Conservation (phyloP, 2,888 invertebrate genomes). For the Hirudinaria manillensis region DNA sequence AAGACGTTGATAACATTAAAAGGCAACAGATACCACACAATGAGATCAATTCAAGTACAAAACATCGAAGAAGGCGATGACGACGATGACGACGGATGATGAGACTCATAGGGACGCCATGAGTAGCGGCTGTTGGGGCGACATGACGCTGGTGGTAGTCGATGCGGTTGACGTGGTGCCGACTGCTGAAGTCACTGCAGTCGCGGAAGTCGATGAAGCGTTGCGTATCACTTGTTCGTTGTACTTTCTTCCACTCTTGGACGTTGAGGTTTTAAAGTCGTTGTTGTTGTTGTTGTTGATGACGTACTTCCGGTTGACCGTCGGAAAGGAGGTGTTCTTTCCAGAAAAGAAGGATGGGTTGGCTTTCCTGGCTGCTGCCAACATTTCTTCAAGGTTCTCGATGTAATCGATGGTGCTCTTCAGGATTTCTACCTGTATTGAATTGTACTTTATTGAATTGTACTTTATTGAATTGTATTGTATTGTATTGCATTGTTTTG, state of each 20-base stretch:
- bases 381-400: slow-evolving; percentile 61
- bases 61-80: too few relatives aligned
- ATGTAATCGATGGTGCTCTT: slow-evolving; percentile 96
- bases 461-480: too few relatives aligned
- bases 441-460: background rate
- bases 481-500: too few relatives aligned
- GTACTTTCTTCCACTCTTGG: slow-evolving; percentile 1
- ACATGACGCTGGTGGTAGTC: too few relatives aligned
- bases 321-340: background rate
- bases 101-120: background rate
- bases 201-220: too few relatives aligned
- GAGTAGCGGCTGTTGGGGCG: background rate
- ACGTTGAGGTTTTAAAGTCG: background rate
- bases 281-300: slow-evolving; percentile 18
- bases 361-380: slow-evolving; percentile 45
- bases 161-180: too few relatives aligned
- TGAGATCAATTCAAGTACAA: too few relatives aligned
- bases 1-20: too few relatives aligned
- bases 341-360: slow-evolving; percentile 19
- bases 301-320: background rate
- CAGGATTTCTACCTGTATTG: slow-evolving; percentile 67
- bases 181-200: too few relatives aligned
- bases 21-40: too few relatives aligned
- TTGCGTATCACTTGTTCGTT: background rate
- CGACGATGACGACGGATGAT: background rate